Evolutionary conservation across 2,113 vertebrate species (phyloP), one percentile per base, ranked within the genome.

Genomic region (Malurus elegans): DNA sequence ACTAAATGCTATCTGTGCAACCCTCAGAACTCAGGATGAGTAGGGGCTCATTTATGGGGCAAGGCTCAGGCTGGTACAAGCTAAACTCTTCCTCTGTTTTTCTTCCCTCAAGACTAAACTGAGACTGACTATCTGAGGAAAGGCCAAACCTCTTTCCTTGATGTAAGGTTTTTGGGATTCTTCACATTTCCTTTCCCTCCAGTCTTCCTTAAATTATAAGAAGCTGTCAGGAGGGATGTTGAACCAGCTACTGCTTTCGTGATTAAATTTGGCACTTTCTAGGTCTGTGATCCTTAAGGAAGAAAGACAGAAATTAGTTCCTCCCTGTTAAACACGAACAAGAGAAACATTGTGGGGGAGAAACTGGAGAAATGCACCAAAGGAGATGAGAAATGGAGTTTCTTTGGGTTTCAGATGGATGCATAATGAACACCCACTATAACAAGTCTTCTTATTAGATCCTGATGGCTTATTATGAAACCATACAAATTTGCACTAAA

Each of bases 231-330:
- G 36, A 80, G 38, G n/a, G 40, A 82, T 70, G 56, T 15, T 81
- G 65, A 84, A 64, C 18, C 45, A 78, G 75, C 42, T 67, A 64
- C 64, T 78, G 56, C 82, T 94, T 95, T 72, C 0, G 0, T 92
- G 86, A 79, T 86, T 90, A 53, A 71, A 84, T 90, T 65, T 94
- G 95, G 72, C 90, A 90, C 86, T 90, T 93, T 79, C 44, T 93
- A 72, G 40, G 50, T 57, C 85, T 83, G 25, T 1, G 7, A 64
- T 92, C 64, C 65, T 88, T 67, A 71, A 80, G 51, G 62, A 86
- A 90, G 79, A 69, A 86, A 85, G 91, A 53, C 67, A 93, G 82
- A 71, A 75, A 95, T 94, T 94, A 86, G 72, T 95, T 93, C 82
- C 65, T 95, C 36, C 58, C 38, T 88, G 79, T 69, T 96, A 57